Evolutionary conservation across 2,888 invertebrate genomes (phyloP), one percentile per base, ranked within the genome.

Genomic region (Mimachlamys varia): DNA sequence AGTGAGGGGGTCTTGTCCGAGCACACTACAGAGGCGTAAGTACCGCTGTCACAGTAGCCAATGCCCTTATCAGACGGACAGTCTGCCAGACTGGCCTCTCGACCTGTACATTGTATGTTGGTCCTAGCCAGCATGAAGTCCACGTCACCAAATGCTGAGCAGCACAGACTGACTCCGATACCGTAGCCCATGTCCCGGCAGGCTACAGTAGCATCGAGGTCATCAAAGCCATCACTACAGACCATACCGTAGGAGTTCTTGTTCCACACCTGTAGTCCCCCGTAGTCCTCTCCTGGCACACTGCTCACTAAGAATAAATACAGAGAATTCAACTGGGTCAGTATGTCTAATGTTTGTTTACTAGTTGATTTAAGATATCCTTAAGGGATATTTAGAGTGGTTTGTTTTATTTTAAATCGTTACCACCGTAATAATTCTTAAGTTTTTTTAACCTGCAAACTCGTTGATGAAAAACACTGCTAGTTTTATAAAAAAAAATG

Each of bases 191-290:
- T 94, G 92, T 95, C 95, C 50, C 96, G 92, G 91, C 97, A 97
- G 37, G 96, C 93, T 5, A 96, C 96, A 0, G 89, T 90, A 0
- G 98, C 98, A n/a, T 98, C 97, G 87, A 97, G 97, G 33, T 97
- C 97, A 88, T 97, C 97, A 94, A 98, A 98, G 94, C 98, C 98
- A 94, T 98, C 98, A 94, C 98, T 98, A 95, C 98, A 98, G 22
- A 98, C 97, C 0, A 93, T 90, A 27, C 91, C 89, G 89, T 95
- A 94, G 0, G 88, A 22, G 33, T 92, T 92, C 22, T 93, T 91
- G 0, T 89, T 91, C 93, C 94, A 94, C 0, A 94, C 91, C 58
- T 93, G 91, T 0, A 94, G 92, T 13, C 92, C 93, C 2, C 95
- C 95, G 87, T 93, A 94, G 49, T 93, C 91, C 13, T 92, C 92